Evolutionary conservation across 2,888 invertebrate species (phyloP).

Genomic region (Aethes cnicana): DNA sequence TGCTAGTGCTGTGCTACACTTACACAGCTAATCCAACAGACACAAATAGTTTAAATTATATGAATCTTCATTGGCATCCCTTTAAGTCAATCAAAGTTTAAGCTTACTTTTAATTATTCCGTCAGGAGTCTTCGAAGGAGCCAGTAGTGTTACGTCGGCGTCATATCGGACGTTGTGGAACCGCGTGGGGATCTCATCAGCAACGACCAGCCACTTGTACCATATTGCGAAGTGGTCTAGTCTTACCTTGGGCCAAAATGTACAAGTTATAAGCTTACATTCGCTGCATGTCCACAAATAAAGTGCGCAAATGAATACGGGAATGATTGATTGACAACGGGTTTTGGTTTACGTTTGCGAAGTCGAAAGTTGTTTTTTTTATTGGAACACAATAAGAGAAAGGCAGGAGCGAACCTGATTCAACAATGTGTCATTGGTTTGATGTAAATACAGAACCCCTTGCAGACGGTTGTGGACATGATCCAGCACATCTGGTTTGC

Average conservation of each 20-base stretch:
- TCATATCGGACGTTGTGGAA: conserved; percentile 53
- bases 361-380: no score
- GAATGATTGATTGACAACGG: no score
- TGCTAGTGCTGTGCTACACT: no score
- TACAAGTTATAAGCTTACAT: no score
- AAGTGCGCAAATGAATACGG: no score
- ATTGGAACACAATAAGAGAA: no score
- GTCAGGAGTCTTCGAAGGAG: background rate
- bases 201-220: conserved; percentile 62
- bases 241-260: conserved; percentile 51
- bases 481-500: conserved; percentile 43
- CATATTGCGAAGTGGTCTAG: conserved; percentile 48
- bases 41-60: background rate
- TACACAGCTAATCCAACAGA: no score
- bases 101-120: conserved; percentile 1
- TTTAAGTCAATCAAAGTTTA: no score
- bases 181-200: conserved; percentile 41
- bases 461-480: conserved; percentile 43
- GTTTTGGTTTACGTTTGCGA: no score
- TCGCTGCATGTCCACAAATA: no score
- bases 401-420: conserved; percentile 43
- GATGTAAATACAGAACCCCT: conserved; percentile 53
- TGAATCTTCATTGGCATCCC: background rate
- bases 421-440: conserved; percentile 37
- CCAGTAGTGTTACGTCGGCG: conserved; percentile 49